Evolutionary conservation across 2,797 vertebrate genomes (phyloP), one percentile per base, ranked within the genome.

Genomic region (Pseudomugil tenellus): DNA sequence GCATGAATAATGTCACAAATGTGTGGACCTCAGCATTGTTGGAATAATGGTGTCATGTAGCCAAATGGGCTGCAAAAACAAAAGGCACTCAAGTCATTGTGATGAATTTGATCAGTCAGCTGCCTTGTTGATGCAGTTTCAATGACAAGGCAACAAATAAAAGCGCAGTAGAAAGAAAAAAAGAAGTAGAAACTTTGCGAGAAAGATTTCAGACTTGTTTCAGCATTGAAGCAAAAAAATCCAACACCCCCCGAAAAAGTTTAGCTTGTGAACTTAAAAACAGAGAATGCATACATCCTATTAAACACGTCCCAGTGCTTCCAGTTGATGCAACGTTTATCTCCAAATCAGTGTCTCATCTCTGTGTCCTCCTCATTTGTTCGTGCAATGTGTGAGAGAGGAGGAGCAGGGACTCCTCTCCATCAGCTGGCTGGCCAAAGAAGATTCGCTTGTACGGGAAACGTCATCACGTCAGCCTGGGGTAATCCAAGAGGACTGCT

Each of bases 21-120:
- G 39, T 59, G 60, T 52, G 49, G 72, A 72, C 56, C 72, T 81
- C 2, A 84, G 75, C 63, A 74, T 67, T 69, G 57, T 62, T 72
- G 68, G 65, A 62, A 56, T 63, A 58, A 57, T 67, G 37, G 39
- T 46, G 37, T 70, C 17, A 76, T 66, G 68, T 39, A 80, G 68
- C 60, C 63, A 48, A 61, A 72, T 54, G 72, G 80, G 72, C 73
- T 76, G 74, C 76, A 77, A 83, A 66, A 74, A 83, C 58, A 84
- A 88, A 92, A 93, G 92, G 92, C 92, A 94, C 92, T 85, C 80
- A 89, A 76, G 89, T 90, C 87, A 92, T 91, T 74, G 63, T 79
- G 77, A 90, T 67, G 63, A 4, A 56, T 79, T 76, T 74, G 59
- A 80, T 81, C 69, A 66, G 69, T 28, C 52, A 71, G 74, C 52